These are phyloP conservation scores for Phasia obesa DNA, from an alignment of 2,888 invertebrate genomes.

Conservation along the genomic window DNA sequence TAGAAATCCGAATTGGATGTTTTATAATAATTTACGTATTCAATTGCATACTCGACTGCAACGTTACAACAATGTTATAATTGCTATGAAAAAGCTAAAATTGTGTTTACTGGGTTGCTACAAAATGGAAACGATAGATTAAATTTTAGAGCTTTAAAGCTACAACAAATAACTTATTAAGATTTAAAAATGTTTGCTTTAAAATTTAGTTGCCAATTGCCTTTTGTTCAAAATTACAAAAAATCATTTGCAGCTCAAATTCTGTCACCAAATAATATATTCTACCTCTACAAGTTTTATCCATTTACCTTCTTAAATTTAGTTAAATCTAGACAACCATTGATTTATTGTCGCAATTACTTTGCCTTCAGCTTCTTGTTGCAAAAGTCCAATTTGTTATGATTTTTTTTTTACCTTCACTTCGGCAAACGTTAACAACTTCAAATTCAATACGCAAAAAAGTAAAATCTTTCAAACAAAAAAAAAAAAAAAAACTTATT, in stretches of 20 bases:
- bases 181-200: too few relatives aligned
- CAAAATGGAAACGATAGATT: too few relatives aligned
- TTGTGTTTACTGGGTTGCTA: too few relatives aligned
- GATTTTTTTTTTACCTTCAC: constrained; percentile 5
- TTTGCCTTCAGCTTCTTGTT: constrained; percentile 34
- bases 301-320: constrained; percentile 5
- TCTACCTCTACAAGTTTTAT: background rate
- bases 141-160: too few relatives aligned
- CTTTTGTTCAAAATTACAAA: too few relatives aligned
- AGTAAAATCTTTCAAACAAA: background rate
- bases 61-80: too few relatives aligned
- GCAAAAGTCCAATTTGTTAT: constrained; percentile 57
- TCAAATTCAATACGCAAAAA: constrained; percentile 54
- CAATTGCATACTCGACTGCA: too few relatives aligned
- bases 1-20: too few relatives aligned
- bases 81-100: too few relatives aligned
- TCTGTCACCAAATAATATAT: background rate
- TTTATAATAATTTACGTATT: too few relatives aligned
- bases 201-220: too few relatives aligned
- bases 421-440: constrained; percentile 33
- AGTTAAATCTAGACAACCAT: background rate
- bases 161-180: too few relatives aligned
- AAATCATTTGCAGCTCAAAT: background rate
- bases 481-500: constrained; percentile 34
- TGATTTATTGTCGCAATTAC: constrained; percentile 54